Conservation (phyloP, 2,113 vertebrate genomes). For the Solenodon paradoxus region DNA sequence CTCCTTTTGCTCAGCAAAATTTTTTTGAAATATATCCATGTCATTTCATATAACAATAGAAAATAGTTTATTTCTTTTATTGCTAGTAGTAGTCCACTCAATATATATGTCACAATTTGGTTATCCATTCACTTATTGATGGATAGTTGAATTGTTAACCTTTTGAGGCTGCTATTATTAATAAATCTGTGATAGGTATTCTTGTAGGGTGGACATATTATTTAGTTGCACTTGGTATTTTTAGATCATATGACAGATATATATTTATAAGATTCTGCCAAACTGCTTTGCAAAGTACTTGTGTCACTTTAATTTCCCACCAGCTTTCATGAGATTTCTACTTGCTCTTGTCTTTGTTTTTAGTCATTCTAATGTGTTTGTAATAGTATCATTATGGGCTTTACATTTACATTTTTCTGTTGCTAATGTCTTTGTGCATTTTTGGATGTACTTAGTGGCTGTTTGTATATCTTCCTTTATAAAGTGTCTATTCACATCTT, state of each 20-base stretch:
- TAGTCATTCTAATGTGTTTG: background rate
- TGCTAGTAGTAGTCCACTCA: background rate
- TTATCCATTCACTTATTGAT: background rate
- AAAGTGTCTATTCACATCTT: background rate
- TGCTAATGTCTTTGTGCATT: background rate
- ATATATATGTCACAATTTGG: background rate
- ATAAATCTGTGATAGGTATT: background rate
- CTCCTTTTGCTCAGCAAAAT: background rate
- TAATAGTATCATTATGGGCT: background rate
- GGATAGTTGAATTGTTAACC: background rate
- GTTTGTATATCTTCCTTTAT: conserved; percentile 10
- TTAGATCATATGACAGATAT: background rate
- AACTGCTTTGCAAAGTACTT: background rate
- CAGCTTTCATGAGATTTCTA: background rate
- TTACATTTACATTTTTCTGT: conserved; percentile 39
- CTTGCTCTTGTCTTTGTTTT: conserved; percentile 25
- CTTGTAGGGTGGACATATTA: background rate
- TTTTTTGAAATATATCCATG: background rate
- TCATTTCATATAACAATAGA: background rate
- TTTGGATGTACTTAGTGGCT: conserved; percentile 14
- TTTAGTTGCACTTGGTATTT: background rate
- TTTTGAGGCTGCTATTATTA: background rate
- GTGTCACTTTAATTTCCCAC: background rate
- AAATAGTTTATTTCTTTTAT: background rate
- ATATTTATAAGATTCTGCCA: background rate